Evolutionary conservation across 2,113 vertebrate species (phyloP).

Genomic region (Barnardius zonarius): DNA sequence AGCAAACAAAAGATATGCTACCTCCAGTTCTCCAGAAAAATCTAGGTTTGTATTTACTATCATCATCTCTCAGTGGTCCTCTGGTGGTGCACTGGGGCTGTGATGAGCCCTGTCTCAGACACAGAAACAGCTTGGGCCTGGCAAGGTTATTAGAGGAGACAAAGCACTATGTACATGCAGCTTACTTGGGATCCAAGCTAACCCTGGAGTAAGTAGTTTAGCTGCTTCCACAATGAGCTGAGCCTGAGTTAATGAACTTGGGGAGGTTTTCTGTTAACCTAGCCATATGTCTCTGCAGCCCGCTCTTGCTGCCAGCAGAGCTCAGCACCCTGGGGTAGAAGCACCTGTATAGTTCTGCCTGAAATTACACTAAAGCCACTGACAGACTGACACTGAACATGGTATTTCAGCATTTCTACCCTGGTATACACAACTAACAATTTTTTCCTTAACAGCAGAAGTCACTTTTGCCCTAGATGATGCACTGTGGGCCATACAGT

Average conservation of each 20-base stretch:
- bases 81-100: background rate
- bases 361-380: background rate
- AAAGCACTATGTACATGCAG: background rate
- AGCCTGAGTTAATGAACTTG: background rate
- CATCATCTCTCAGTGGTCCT: background rate
- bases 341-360: background rate
- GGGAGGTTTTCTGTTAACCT: background rate
- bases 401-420: background rate
- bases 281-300: background rate
- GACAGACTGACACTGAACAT: background rate
- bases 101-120: background rate
- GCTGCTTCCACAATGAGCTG: background rate
- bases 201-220: slow-evolving; percentile 32
- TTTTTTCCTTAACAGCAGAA: background rate
- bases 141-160: slow-evolving; percentile 38
- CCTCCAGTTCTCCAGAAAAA: background rate
- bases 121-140: background rate
- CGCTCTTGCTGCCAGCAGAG: background rate
- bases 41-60: background rate
- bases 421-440: background rate
- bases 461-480: background rate
- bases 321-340: background rate
- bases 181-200: slow-evolving; percentile 17
- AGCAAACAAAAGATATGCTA: background rate
- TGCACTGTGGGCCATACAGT: rapidly evolving